Evolutionary conservation across 2,797 vertebrate genomes (phyloP).

Genomic region (Avahi laniger): DNA sequence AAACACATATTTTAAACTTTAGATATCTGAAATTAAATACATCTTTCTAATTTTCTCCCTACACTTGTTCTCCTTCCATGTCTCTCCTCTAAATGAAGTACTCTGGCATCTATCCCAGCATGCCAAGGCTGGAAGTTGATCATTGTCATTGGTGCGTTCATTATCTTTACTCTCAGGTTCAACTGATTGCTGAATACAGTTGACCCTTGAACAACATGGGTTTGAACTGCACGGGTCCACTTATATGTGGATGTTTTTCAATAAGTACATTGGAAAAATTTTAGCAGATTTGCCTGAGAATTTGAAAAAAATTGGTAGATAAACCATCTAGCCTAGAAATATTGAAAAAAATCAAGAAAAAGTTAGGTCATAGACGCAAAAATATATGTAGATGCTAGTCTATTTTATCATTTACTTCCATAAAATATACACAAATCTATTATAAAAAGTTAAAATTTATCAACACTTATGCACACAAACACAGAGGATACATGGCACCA

Average conservation of each 20-base stretch:
- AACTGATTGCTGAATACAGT: neutral
- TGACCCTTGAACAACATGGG: neutral
- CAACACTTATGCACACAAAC: neutral
- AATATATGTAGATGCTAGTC: neutral
- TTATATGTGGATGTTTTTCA: neutral
- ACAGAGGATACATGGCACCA: neutral
- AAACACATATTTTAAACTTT: neutral
- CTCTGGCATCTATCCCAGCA: neutral
- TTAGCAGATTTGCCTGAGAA: neutral
- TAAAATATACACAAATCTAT: neutral
- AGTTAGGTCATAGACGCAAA: neutral
- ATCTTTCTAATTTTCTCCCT: neutral
- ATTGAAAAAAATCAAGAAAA: neutral
- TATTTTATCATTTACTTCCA: neutral
- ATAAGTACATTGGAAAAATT: neutral
- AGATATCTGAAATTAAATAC: neutral
- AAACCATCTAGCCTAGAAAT: neutral
- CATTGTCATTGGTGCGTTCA: neutral
- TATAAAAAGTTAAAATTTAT: neutral
- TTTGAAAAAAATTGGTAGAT: neutral
- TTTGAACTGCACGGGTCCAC: neutral
- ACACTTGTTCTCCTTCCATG: neutral
- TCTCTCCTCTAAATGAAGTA: neutral
- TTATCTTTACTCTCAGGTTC: neutral
- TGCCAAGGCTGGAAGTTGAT: neutral